phyloP scores from a whole-genome alignment of 1,140 invertebrate genomes.

The Brachystomella parvula region DNA sequence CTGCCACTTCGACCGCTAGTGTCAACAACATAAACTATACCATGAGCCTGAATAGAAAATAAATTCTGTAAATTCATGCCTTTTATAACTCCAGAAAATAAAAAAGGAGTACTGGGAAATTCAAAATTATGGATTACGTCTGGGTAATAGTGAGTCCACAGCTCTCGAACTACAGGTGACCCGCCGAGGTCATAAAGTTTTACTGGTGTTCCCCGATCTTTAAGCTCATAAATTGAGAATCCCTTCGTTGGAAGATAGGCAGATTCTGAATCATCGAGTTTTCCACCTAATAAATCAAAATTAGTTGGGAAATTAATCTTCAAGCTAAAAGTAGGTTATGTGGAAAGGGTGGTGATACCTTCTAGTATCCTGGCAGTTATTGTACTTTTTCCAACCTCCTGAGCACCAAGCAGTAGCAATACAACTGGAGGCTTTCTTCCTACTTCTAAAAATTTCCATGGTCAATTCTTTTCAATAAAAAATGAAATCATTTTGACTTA shows the following conservation, averaged over 20 bases:
- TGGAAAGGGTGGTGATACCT: neutral
- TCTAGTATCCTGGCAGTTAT: neutral
- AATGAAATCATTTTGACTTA: neutral
- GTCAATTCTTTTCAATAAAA: neutral
- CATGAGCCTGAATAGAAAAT: neutral
- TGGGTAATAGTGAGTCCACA: slow-evolving; percentile 3
- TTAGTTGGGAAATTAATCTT: neutral
- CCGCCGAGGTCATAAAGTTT: neutral
- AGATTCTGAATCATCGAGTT: neutral
- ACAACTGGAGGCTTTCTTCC: slow-evolving; percentile 3
- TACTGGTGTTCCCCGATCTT: neutral
- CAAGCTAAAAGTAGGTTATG: neutral
- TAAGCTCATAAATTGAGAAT: neutral
- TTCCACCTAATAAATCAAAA: neutral
- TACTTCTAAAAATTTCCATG: neutral
- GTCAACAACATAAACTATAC: neutral
- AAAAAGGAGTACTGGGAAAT: too few species aligned
- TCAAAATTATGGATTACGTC: slow-evolving; percentile 1
- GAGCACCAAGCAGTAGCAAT: neutral
- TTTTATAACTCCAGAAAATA: too few species aligned
- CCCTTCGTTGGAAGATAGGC: neutral
- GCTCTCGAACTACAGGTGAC: neutral
- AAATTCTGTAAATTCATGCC: neutral
- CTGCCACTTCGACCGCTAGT: neutral
- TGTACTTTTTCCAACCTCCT: neutral